Percentiles rank a stretch among this genome's conserved stretches.
These are phyloP conservation scores for Watsonalla cultraria DNA, from an alignment of 2,888 invertebrate genomes.

Conservation along the genomic window DNA sequence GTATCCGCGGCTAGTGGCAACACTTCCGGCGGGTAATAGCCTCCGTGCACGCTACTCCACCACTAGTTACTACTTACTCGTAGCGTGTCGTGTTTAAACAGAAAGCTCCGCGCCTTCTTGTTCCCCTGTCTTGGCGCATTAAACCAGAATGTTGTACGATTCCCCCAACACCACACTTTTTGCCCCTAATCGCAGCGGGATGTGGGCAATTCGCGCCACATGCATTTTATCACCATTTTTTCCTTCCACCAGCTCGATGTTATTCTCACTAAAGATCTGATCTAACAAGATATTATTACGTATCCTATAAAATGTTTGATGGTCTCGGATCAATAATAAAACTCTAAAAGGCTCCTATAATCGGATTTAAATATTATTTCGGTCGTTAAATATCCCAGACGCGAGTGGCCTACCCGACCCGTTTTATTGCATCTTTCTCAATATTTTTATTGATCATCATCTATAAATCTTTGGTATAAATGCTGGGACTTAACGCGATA, in stretches of 20 bases:
- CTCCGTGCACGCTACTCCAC: conserved; percentile 24
- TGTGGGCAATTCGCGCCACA: conserved; percentile 56
- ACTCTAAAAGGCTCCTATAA: conserved; percentile 38
- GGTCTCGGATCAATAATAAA: conserved; percentile 37
- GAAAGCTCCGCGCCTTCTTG: conserved; percentile 37
- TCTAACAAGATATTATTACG: conserved; percentile 19
- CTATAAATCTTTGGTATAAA: conserved; percentile 57
- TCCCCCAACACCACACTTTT: conserved; percentile 34
- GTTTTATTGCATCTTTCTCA: conserved; percentile 49
- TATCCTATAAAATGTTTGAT: conserved; percentile 24
- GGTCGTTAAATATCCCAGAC: conserved; percentile 45
- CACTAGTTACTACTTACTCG: background rate
- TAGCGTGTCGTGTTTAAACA: conserved; percentile 14
- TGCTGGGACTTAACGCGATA: conserved; percentile 32
- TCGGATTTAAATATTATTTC: conserved; percentile 49
- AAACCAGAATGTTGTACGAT: conserved; percentile 46
- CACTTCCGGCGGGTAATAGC: conserved; percentile 35
- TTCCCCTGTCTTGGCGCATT: conserved; percentile 30
- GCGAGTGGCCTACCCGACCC: conserved; percentile 32
- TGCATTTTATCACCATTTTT: conserved; percentile 17
- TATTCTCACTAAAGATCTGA: conserved; percentile 22
- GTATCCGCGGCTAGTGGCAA: conserved; percentile 22
- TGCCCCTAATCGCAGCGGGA: conserved; percentile 38
- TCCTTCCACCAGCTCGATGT: conserved; percentile 17
- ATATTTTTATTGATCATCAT: conserved; percentile 58